Evolutionary conservation across 2,113 vertebrate species (phyloP), one percentile per base, ranked within the genome.

Genomic region (Gorsachius goisagi): DNA sequence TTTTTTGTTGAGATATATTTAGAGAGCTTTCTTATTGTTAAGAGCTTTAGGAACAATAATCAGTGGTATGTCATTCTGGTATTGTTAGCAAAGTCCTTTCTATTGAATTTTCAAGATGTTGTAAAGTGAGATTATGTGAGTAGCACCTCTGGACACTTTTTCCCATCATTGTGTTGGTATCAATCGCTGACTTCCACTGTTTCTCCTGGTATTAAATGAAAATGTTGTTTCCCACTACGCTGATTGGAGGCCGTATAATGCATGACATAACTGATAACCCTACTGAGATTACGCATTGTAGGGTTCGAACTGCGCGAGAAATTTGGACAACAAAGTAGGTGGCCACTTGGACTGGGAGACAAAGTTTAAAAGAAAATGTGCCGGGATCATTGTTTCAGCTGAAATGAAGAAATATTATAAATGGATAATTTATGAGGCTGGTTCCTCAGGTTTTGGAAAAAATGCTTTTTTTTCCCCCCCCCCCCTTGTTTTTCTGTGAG

Each of bases 141-240:
- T 95, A 98, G 98, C 98, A 98, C 98, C 98, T 98, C 98, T 98
- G 97, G 98, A 98, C 98, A 98, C 98, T 98, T 98, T 98, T 98
- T 98, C 98, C 98, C 98, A 98, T 98, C 98, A 98, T 98, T 98
- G 98, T 98, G 98, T 98, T 98, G 98, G 98, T 98, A 98, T 98
- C 98, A 98, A 98, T 98, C 97, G 96, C 97, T 97, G 97, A 98
- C 98, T 98, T 98, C 98, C 98, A 98, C 98, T 98, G 98, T 98
- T 98, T 98, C 98, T 98, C 98, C 93, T 95, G 96, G 97, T 97
- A 98, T 98, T 98, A 98, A 98, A 98, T 98, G 98, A 98, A 98
- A 98, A 97, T 92, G 82, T 96, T 97, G 95, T 98, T 98, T 98
- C 98, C 98, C 98, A 98, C 98, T 98, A 97, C 79, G 91, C 97